Evolutionary conservation across 1,140 invertebrate species (phyloP), one percentile per base, ranked within the genome.

Genomic region (Nebria ingens): DNA sequence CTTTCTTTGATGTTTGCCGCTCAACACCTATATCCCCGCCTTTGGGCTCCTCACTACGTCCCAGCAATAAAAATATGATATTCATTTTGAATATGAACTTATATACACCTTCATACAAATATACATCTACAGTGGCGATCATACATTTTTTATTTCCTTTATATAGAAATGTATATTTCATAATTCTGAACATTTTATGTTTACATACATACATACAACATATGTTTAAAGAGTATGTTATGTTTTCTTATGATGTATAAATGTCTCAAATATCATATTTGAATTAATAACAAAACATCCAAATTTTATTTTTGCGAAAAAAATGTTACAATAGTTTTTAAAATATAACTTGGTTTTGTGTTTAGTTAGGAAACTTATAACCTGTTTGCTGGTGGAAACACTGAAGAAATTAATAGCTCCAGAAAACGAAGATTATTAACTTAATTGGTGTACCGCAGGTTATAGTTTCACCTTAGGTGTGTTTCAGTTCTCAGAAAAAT

Each of bases 1-100:
- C 40, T 45, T 45, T 17, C 40, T 45, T 45, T 45, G 40, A 45
- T 11, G 40, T 45, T 34, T 45, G 15, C 40, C 40, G 40, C 40
- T 17, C 40, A 17, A 45, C 40, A 45, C 40, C 40, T 45, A 45
- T 6, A 45, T 11, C 40, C 17, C 15, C 15, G 6, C 6, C 40
- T 17, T 6, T 17, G 40, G 40, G 40, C 40, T 45, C 40, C 17
- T 3, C 40, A 45, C 25, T 34, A n/a, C 25, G 17, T 17, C 40
- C 9, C 40, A 34, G 25, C 40, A 11, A 45, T 17, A 45, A 45
- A 45, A 45, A 45, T 45, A 9, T 12, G 40, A 45, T 45, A 45
- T 45, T 45, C 25, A 34, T 34, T 34, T 34, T 34, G n/a, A 34
- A 34, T 34, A n/a, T 34, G n/a, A 6, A 34, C 25, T 6, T n/a